phyloP scores from a whole-genome alignment of 2,797 vertebrate genomes.

The Rhinoraja longicauda region DNA sequence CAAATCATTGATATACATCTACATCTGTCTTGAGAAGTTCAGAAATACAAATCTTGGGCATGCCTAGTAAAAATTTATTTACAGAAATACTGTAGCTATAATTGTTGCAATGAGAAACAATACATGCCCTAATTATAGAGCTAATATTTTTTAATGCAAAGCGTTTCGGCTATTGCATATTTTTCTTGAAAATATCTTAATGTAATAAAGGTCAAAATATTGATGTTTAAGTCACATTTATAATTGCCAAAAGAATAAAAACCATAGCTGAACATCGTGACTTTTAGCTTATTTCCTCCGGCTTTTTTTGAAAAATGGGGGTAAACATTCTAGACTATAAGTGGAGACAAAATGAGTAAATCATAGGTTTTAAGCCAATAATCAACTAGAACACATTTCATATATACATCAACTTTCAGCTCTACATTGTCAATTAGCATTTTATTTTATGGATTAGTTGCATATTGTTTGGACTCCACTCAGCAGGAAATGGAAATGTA shows the following conservation, averaged over 20 bases:
- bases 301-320: neutral
- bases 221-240: neutral
- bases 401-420: neutral
- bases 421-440: neutral
- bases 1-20: neutral
- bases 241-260: neutral
- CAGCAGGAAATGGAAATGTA: conserved; percentile 39
- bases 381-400: neutral
- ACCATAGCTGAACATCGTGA: neutral
- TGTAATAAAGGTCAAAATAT: neutral
- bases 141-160: neutral
- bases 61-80: neutral
- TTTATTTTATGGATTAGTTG: neutral
- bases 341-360: neutral
- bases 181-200: neutral
- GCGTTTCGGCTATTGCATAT: neutral
- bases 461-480: neutral
- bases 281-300: neutral
- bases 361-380: neutral
- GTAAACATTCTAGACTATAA: neutral
- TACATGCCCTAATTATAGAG: neutral
- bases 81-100: neutral
- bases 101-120: neutral
- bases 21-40: neutral
- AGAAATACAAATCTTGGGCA: neutral